Percentiles rank a stretch among this genome's conserved stretches.
These are phyloP conservation scores for Plusia festucae DNA, from an alignment of 2,888 invertebrate species.

Conservation along the genomic window DNA sequence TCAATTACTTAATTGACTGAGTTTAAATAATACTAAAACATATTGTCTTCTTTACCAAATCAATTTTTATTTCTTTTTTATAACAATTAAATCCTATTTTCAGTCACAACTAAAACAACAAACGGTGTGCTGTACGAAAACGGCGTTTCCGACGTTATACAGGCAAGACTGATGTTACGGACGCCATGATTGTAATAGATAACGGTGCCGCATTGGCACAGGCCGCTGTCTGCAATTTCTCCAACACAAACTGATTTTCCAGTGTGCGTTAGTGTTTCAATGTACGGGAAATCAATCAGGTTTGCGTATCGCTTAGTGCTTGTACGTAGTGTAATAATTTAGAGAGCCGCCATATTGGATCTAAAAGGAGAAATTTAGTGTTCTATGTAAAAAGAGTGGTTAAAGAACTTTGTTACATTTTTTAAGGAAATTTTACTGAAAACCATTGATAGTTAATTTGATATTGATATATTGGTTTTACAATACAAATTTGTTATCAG, in stretches of 20 bases:
- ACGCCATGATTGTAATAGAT: slow-evolving; percentile 37
- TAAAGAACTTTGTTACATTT: too few relatives aligned
- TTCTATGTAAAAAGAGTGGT: too few relatives aligned
- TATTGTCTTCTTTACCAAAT: too few relatives aligned
- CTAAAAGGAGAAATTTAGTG: background rate
- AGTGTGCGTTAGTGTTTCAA: background rate
- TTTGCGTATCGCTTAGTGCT: background rate
- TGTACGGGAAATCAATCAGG: slow-evolving; percentile 2
- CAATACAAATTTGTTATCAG: too few relatives aligned
- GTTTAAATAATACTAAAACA: too few relatives aligned
- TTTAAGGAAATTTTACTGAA: too few relatives aligned
- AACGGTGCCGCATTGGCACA: slow-evolving; percentile 22
- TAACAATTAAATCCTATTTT: too few relatives aligned
- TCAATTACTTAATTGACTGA: too few relatives aligned
- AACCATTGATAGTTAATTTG: too few relatives aligned
- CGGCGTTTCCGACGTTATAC: slow-evolving; percentile 5
- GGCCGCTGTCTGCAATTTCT: background rate
- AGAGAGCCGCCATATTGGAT: background rate
- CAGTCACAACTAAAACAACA: background rate
- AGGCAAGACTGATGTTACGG: slow-evolving; percentile 17
- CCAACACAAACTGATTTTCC: slow-evolving; percentile 1
- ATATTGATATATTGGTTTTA: too few relatives aligned
- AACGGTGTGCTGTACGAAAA: background rate
- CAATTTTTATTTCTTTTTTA: too few relatives aligned
- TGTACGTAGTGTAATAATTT: background rate